Percentiles rank a stretch among this genome's conserved stretches.
These are phyloP conservation scores for Hoplodrina ambigua DNA, from an alignment of 2,888 invertebrate genomes.

Conservation along the genomic window DNA sequence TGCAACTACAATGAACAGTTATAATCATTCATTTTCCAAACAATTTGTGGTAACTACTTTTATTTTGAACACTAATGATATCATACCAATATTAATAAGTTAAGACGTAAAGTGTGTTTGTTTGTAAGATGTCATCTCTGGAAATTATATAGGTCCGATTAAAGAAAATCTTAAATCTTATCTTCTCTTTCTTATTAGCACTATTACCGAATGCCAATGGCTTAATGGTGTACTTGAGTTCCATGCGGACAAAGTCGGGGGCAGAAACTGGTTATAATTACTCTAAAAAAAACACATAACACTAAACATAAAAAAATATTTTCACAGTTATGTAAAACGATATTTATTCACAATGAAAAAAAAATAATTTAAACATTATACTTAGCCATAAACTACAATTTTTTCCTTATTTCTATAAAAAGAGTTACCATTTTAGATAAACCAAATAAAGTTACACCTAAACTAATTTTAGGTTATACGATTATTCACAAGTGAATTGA, in stretches of 20 bases:
- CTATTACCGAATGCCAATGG: too few species aligned
- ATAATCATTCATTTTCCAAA: not conserved
- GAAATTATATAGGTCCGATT: not conserved
- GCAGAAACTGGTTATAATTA: not conserved
- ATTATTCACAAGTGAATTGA: not conserved
- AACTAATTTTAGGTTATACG: not conserved
- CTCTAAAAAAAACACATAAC: too few species aligned
- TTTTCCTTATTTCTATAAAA: constrained; percentile 22
- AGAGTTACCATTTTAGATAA: not conserved
- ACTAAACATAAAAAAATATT: not conserved
- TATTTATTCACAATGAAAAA: not conserved
- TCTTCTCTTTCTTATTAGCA: not conserved
- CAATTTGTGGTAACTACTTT: not conserved
- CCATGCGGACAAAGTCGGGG: too few species aligned
- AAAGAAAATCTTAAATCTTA: not conserved
- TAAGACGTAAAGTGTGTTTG: not conserved
- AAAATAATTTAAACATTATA: not conserved
- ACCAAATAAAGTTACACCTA: not conserved
- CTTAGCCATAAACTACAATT: not conserved
- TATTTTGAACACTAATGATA: not conserved
- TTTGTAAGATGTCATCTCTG: not conserved
- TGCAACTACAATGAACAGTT: not conserved
- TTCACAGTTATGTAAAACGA: not conserved
- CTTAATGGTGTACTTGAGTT: not conserved
- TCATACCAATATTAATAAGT: not conserved